Evolutionary conservation across 1,140 invertebrate genomes (phyloP), one percentile per base, ranked within the genome.

Genomic region (Reticulitermes speratus): DNA sequence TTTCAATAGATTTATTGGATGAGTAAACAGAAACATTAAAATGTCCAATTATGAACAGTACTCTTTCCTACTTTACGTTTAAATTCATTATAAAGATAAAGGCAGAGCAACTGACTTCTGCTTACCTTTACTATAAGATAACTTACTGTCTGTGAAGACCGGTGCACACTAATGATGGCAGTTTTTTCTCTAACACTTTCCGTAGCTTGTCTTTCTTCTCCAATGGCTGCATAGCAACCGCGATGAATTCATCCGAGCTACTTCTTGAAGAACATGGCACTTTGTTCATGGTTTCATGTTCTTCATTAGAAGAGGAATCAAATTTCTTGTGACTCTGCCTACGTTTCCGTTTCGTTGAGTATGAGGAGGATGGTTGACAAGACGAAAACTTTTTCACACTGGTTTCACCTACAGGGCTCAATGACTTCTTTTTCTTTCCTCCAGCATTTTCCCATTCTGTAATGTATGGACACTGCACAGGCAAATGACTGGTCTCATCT

Each of bases 81-180:
- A 55, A 55, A 55, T 21, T 55, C 14, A 55, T 16, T 55, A 16
- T 55, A 55, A 55, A 55, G 3, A 55, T 12, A 16, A 48, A 11
- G 16, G 16, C 9, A 16, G 16, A 48, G 11, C 16, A 48, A 16
- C 16, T 12, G 3, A 55, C 19, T 16, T 55, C 52, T 55, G 14
- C 52, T 55, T 16, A 21, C 52, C 52, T 19, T 19, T 19, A 55
- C 52, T 55, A 16, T 55, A 21, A 55, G 14, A 19, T 11, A 38
- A 89, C 88, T 87, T 89, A 89, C 89, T 88, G 86, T 83, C 86
- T 85, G 84, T 81, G 59, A 21, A 89, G 59, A 86, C 88, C 87
- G 59, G 89, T 89, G 86, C 88, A 89, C 21, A 89, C 89, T 32
- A 89, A 87, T 30, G 87, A 84, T 52, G 44, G 65, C 9, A 75